Conservation (phyloP, 2,888 invertebrate species). For the Leuctra nigra region DNA sequence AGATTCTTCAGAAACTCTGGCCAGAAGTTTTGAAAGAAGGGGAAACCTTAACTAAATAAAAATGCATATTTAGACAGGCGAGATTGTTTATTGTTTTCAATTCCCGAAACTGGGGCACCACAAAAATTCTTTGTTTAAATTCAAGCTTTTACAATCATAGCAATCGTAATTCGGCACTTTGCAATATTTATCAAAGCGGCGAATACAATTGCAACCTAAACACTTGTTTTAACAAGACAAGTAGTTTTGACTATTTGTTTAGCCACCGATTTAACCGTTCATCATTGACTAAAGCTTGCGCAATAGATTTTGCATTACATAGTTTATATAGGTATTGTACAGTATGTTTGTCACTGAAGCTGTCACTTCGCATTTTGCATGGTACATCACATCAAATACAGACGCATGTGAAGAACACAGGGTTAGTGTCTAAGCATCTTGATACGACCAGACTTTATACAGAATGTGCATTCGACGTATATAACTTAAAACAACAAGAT, state of each 20-base stretch:
- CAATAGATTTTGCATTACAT: constrained; percentile 6
- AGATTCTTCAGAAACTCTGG: no score
- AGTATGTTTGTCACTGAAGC: constrained; percentile 8
- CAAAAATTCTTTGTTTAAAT: neutral
- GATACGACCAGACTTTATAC: neutral
- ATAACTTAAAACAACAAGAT: no score
- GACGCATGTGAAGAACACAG: no score
- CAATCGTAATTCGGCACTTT: constrained; percentile 6
- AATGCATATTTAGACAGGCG: neutral
- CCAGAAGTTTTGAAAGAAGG: no score
- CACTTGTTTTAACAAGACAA: constrained; percentile 2
- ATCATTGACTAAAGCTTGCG: constrained; percentile 11
- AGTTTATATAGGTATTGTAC: neutral
- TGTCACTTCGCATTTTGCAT: constrained; percentile 12
- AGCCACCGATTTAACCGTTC: constrained; percentile 9
- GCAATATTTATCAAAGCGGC: constrained; percentile 9
- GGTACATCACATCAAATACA: constrained; percentile 10
- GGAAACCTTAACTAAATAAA: no score
- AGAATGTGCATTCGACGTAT: no score
- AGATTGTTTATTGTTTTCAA: neutral
- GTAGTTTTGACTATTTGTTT: constrained; percentile 10
- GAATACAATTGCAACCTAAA: constrained; percentile 5
- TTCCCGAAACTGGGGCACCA: constrained; percentile 1
- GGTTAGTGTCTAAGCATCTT: neutral
- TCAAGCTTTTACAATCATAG: neutral